These are phyloP conservation scores for Arenaria interpres DNA, from an alignment of 2,113 vertebrate species.

Conservation along the genomic window DNA sequence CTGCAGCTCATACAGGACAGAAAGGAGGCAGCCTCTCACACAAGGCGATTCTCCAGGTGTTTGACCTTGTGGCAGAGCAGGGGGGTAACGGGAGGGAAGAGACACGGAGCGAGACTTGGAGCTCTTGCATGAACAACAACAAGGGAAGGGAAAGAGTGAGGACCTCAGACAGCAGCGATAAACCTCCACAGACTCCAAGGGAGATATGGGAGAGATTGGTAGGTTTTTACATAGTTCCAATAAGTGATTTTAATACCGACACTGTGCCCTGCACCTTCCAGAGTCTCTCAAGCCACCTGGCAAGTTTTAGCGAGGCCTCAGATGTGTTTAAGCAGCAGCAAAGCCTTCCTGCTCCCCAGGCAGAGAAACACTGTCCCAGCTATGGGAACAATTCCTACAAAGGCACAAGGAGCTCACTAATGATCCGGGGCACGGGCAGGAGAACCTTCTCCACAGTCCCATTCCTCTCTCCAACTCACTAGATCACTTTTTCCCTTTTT, in stretches of 20 bases:
- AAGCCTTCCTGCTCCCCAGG: background rate
- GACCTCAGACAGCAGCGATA: background rate
- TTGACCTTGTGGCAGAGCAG: background rate
- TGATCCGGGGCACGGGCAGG: background rate
- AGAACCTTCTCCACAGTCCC: background rate
- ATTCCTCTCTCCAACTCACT: background rate
- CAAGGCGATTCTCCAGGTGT: background rate
- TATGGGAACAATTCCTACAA: background rate
- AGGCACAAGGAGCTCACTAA: background rate
- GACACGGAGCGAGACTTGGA: background rate
- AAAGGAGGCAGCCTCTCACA: background rate
- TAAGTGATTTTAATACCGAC: background rate
- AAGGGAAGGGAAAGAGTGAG: background rate
- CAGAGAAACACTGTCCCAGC: background rate
- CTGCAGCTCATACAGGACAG: background rate
- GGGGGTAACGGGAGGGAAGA: fast-evolving
- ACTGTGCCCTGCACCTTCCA: background rate
- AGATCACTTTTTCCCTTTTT: background rate
- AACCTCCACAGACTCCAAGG: background rate
- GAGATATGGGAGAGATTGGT: background rate
- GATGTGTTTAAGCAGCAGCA: background rate
- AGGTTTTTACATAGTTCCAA: background rate
- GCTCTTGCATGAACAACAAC: background rate
- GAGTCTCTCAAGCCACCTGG: background rate
- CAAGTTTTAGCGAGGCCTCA: background rate